Evolutionary conservation across 2,113 vertebrate species (phyloP), one percentile per base, ranked within the genome.

Genomic region (Tragulus kanchil): DNA sequence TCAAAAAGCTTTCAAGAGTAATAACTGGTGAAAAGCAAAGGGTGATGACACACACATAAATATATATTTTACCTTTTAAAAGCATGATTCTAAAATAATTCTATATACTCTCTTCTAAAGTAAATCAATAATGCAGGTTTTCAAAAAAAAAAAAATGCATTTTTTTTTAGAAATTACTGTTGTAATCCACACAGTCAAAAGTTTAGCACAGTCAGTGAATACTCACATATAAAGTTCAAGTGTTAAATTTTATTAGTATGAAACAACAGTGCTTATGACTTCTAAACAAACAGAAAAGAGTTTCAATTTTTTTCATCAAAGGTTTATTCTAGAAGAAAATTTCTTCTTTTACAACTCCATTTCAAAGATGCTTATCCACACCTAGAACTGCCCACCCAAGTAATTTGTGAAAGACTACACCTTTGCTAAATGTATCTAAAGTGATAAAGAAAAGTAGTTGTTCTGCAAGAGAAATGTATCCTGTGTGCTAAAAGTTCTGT

Each of bases 61-160:
- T 4, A 42, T 73, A 73, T 11, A 36, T 78, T 91, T 96, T 92
- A 62, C 14, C 79, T 69, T 94, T 48, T 23, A 28, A 84, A 94
- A 61, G 8, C 10, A 26, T 83, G 16, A 42, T 42, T 71, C 13
- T 52, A 81, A n/a, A 82, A 25, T 73, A 58, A 85, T 89, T 93
- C 73, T 81, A 81, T n/a, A 81, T 52, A 50, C 25, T 28, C 12
- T 13, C 36, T 71, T 85, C 19, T 64, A 73, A 4, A 45, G 17
- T 42, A 59, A 89, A 90, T 45, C 21, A 25, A 65, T 31, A 94
- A 36, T 31, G 4, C 5, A 94, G 17, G 45, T 36, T 77, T 81
- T 31, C 2, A 1, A 45, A 28, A 25, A 65, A 45, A 81, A n/a
- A n/a, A n/a, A n/a, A n/a, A n/a, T n/a, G n/a, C n/a, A n/a, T n/a